These are phyloP conservation scores for Hybognathus amarus DNA, from an alignment of 2,797 vertebrate genomes.

Conservation along the genomic window DNA sequence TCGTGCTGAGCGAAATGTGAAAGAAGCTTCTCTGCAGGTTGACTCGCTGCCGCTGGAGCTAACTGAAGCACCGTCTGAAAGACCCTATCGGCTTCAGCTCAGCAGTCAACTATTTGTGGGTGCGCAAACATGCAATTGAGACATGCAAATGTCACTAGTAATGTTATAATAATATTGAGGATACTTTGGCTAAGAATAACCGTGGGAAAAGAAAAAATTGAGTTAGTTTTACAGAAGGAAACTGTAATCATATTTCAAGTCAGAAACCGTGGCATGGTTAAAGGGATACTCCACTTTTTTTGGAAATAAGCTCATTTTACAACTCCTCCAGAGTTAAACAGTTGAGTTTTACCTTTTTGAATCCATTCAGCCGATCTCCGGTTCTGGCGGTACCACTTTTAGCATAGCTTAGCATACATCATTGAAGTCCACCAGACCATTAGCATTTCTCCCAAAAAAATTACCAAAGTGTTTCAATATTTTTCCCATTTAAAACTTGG, in stretches of 20 bases:
- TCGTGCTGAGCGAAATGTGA: constrained; percentile 87
- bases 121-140: constrained; percentile 65
- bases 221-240: neutral
- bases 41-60: constrained; percentile 81
- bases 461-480: no score
- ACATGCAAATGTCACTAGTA: neutral
- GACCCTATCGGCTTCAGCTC: constrained; percentile 87
- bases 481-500: no score
- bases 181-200: constrained; percentile 7
- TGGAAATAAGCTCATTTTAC: no score
- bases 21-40: constrained; percentile 83
- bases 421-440: no score
- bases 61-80: constrained; percentile 79
- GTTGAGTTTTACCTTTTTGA: no score
- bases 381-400: no score
- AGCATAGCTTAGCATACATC: no score
- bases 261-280: neutral
- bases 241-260: neutral
- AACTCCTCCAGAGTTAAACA: no score
- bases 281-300: no score
- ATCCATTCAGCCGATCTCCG: no score
- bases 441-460: no score
- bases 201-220: neutral
- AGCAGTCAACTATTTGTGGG: constrained; percentile 93
- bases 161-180: neutral